Base-by-base conservation (phyloP, 2,113 vertebrate species). In the Hydrolagus affinis region DNA sequence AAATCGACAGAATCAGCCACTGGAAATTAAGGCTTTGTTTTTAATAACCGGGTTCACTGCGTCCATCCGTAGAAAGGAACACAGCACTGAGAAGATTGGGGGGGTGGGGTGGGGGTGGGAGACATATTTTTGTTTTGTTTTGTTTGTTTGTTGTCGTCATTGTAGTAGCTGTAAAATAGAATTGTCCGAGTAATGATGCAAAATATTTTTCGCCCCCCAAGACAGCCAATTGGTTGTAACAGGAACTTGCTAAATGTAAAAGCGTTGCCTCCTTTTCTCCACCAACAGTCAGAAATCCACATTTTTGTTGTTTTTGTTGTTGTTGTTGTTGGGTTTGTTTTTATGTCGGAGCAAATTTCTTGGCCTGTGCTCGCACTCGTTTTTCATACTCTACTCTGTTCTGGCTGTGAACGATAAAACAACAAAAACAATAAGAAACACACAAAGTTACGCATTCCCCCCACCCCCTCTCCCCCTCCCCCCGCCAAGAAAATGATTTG, bases 351-450 rank as follows among this genome's bases (percentile, higher is more conserved):
- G 93, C 91, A 73, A 93, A 94, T 90, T 92, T 94, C 91, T 93
- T 93, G 90, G 93, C 93, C 89, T 94, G 93, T 32, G 93, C 91
- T 89, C 93, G 88, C 86, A 94, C 93, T 66, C 91, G 89, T 88
- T 94, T 94, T 88, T 94, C 92, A 85, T 94, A 94, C 90, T 94
- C 93, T 92, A 93, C 92, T 91, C 93, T 91, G 91, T 94, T 94
- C 91, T 94, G 93, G 91, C 93, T 93, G 89, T 25, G 88, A 89
- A 23, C 87, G 23, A 86, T 70, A 17, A 25, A 64, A 30, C 4
- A 71, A 71, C 4, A 25, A n/a, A n/a, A n/a, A n/a, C n/a, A n/a
- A n/a, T n/a, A n/a, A 8, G 21, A 10, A 85, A 19, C n/a, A 59
- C 11, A 23, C 11, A 23, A 15, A 28, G 30, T 85, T 85, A 59